A percentile compares a stretch with the other conserved stretches of the same genome.
Conservation (phyloP, 2,113 vertebrate species). For the Myotis davidii region DNA sequence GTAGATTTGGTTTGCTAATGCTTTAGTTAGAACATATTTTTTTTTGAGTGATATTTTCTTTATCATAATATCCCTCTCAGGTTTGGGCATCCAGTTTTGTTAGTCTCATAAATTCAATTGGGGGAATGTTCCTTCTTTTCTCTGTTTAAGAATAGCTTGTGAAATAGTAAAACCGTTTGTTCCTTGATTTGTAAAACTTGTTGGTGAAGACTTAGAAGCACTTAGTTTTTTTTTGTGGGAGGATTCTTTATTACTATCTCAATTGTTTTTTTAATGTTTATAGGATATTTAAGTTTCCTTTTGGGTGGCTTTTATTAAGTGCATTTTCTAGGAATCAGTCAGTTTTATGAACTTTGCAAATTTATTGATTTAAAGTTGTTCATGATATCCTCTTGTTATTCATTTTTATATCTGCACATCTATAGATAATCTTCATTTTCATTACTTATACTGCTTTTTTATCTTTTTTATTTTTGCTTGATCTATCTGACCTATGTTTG, state of each 20-base stretch:
- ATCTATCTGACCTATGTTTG: not conserved
- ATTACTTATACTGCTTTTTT: not conserved
- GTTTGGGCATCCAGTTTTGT: constrained; percentile 2
- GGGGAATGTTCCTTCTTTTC: not conserved
- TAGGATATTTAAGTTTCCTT: not conserved
- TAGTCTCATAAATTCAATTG: not conserved
- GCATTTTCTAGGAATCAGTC: not conserved
- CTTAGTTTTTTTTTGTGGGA: not conserved
- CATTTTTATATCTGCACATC: not conserved
- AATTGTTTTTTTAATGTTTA: not conserved
- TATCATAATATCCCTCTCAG: not conserved
- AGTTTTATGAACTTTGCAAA: not conserved
- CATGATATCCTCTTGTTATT: not conserved
- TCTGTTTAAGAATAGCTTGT: not conserved
- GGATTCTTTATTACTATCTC: not conserved
- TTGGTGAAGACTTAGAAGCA: not conserved
- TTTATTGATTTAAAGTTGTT: not conserved
- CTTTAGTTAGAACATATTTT: constrained; percentile 12
- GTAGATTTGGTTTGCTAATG: constrained; percentile 30
- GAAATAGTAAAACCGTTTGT: not conserved
- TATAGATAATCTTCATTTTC: constrained; percentile 5
- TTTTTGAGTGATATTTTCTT: not conserved
- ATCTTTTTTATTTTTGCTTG: not conserved
- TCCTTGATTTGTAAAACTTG: constrained; percentile 23
- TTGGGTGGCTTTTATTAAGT: not conserved